A percentile compares a stretch with the other conserved stretches of the same genome.
Evolutionary conservation across 2,888 invertebrate species (phyloP).

Genomic region (Bombylius major): DNA sequence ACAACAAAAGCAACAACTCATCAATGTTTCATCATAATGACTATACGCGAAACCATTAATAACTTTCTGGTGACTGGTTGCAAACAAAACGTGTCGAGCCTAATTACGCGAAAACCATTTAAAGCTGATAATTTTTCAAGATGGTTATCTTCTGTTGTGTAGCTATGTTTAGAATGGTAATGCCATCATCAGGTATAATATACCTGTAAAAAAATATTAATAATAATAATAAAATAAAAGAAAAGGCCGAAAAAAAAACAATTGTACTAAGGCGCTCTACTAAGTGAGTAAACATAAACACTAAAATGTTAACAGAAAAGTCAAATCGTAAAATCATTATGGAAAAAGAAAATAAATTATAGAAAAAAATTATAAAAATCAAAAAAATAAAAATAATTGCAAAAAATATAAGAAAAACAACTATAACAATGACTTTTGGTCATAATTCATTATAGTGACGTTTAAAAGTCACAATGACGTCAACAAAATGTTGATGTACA

Average conservation of each 20-base stretch:
- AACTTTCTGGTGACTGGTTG: slow-evolving; percentile 14
- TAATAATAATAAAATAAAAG: too few species aligned
- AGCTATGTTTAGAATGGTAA: background rate
- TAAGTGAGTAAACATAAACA: too few species aligned
- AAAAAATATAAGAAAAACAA: background rate
- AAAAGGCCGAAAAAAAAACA: too few species aligned
- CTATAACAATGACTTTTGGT: slow-evolving; percentile 8
- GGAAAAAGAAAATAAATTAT: too few species aligned
- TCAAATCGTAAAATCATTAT: too few species aligned
- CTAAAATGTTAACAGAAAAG: too few species aligned
- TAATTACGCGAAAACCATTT: slow-evolving; percentile 38
- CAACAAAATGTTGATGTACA: slow-evolving; percentile 1
- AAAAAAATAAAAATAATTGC: too few species aligned
- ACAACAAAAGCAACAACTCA: too few species aligned
- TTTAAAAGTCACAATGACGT: slow-evolving; percentile 8
- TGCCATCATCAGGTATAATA: background rate
- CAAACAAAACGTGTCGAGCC: slow-evolving; percentile 22
- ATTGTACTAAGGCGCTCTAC: too few species aligned
- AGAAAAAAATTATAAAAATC: too few species aligned
- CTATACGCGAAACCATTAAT: slow-evolving; percentile 8
- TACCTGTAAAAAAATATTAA: too few species aligned
- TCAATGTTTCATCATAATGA: too few species aligned
- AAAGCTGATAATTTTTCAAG: slow-evolving; percentile 37
- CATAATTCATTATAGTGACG: slow-evolving; percentile 13
- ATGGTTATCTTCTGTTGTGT: slow-evolving; percentile 28